These are phyloP conservation scores for Gymnogyps californianus DNA, from an alignment of 2,113 vertebrate species.

Conservation along the genomic window DNA sequence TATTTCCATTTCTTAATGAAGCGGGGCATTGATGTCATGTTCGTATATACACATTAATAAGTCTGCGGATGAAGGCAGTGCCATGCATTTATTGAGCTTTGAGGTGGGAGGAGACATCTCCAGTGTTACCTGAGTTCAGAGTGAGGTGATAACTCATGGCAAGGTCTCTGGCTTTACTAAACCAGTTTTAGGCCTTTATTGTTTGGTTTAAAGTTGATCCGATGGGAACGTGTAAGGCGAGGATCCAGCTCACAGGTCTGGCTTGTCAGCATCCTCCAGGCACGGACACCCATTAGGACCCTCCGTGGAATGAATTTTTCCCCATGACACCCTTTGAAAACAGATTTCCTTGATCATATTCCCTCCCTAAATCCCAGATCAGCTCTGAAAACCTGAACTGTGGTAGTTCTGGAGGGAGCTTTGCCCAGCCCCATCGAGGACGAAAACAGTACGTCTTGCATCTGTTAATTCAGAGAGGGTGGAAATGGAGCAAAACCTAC, in stretches of 20 bases:
- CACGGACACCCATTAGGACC: neutral
- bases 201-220: neutral
- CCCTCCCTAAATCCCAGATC: neutral
- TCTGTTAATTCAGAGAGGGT: rapidly evolving
- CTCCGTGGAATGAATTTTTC: neutral
- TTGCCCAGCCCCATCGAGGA: neutral
- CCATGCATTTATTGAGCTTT: neutral
- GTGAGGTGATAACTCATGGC: neutral
- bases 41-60: rapidly evolving
- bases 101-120: neutral
- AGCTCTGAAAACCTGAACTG: neutral
- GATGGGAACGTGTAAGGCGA: neutral
- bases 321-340: neutral
- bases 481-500: rapidly evolving
- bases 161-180: neutral
- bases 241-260: rapidly evolving
- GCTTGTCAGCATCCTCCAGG: neutral
- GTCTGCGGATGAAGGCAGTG: neutral
- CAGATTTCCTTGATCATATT: neutral
- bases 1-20: neutral
- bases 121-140: neutral
- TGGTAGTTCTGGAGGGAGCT: neutral
- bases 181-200: neutral
- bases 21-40: neutral
- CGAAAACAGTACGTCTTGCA: rapidly evolving